Base-by-base conservation (phyloP, 2,113 vertebrate genomes). In the Cyphomyrus discorhynchus region DNA sequence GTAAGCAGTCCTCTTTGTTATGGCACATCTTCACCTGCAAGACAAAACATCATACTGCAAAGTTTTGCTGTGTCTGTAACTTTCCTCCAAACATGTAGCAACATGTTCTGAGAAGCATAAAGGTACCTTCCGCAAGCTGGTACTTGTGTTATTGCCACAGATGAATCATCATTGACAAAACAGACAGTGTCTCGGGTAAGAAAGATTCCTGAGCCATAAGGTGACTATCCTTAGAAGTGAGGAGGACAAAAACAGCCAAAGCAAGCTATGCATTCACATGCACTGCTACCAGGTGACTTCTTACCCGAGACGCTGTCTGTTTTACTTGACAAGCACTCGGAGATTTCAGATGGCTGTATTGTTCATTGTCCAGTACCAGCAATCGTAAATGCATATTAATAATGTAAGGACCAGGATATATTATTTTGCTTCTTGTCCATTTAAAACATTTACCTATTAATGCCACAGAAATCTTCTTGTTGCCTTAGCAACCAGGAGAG, bases 1-100 rank as follows among this genome's bases (percentile, higher is more conserved):
- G 98, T 99, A 95, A 96, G 98, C 97, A 80, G 52, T 5, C 24
- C 3, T 49, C 52, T 56, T 62, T 62, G 24, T 46, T 56, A 87
- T 35, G 27, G 3, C 50, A 31, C 27, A 87, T 87, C 42, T 84
- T 47, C 42, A 8, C 42, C 35, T 47, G 24, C 39, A 45, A 84
- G 45, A 46, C 42, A 84, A 35, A 52, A 53, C 27, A 87, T 35
- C 56, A 46, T n/a, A 17, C 21, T 45, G 17, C 46, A 85, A 86
- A 45, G 50, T 10, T 50, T 86, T 50, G 82, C 83, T 27, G 21
- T 31, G 45, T 88, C 10, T 86, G 56, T 84, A 74, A 62, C 35
- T 39, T 86, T 47, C 47, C 46, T 27, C 10, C 21, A 46, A 47
- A 17, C 45, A 13, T n/a, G 45, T 49, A n/a, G 47, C 45, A 10